These are phyloP conservation scores for Selenia dentaria DNA, from an alignment of 2,888 invertebrate genomes.

Conservation along the genomic window DNA sequence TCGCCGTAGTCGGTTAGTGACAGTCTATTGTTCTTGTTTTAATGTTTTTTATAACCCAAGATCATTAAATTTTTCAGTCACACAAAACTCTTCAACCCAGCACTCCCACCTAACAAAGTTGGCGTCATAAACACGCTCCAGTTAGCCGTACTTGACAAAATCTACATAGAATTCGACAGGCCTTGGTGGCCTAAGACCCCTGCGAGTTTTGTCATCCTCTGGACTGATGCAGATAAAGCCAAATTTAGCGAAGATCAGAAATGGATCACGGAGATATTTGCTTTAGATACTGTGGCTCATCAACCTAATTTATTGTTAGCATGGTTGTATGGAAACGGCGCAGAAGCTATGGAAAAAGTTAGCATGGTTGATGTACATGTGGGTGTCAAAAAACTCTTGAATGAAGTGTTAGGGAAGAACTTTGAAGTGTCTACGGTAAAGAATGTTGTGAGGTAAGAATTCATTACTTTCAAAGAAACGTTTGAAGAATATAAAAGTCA, in stretches of 20 bases:
- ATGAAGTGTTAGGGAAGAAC: slow-evolving; percentile 73
- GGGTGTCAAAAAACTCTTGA: slow-evolving; percentile 82
- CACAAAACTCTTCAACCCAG: slow-evolving; percentile 83
- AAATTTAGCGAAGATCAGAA: slow-evolving; percentile 68
- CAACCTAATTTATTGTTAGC: slow-evolving; percentile 86
- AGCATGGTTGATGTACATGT: slow-evolving; percentile 77
- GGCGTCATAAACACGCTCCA: slow-evolving; percentile 85
- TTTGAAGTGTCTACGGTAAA: slow-evolving; percentile 83
- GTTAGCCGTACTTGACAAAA: slow-evolving; percentile 88
- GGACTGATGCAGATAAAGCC: slow-evolving; percentile 80
- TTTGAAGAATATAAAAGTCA: too few species aligned
- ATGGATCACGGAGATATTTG: slow-evolving; percentile 87
- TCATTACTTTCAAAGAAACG: too few species aligned
- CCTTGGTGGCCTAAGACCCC: slow-evolving; percentile 86
- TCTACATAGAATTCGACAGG: slow-evolving; percentile 87
- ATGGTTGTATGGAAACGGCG: slow-evolving; percentile 87
- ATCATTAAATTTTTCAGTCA: slow-evolving; percentile 65
- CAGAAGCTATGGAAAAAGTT: slow-evolving; percentile 85
- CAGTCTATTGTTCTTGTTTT: too few species aligned
- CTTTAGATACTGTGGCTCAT: slow-evolving; percentile 84
- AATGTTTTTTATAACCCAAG: too few species aligned
- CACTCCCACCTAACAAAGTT: slow-evolving; percentile 81
- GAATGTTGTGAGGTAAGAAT: slow-evolving; percentile 75
- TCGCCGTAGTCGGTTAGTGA: too few species aligned
- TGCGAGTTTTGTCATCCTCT: slow-evolving; percentile 81